Evolutionary conservation across 2,797 vertebrate genomes (phyloP).

Genomic region (Cercopithecus diana): DNA sequence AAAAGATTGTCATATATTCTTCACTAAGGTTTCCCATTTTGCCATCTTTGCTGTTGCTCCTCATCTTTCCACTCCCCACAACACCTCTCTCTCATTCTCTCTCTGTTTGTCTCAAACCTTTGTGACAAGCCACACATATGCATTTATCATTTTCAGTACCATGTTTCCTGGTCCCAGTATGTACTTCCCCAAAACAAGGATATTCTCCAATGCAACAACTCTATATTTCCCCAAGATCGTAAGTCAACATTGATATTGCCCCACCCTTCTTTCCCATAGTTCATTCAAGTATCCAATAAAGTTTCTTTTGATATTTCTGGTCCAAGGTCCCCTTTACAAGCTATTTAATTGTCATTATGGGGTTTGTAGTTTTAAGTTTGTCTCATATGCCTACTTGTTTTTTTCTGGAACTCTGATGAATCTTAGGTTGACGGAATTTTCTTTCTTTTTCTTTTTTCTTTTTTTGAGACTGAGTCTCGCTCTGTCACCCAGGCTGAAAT

Average conservation of each 20-base stretch:
- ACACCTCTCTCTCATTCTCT: rapidly evolving
- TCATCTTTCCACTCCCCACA: neutral
- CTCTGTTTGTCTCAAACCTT: too few relatives aligned
- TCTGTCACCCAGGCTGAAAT: neutral
- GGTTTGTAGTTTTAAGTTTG: neutral
- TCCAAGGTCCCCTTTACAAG: neutral
- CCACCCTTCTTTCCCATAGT: neutral
- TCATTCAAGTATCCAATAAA: neutral
- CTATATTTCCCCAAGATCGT: neutral
- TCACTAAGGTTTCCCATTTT: neutral
- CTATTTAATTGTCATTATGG: neutral
- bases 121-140: neutral
- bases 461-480: neutral
- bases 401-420: neutral
- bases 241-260: neutral
- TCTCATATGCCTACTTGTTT: neutral
- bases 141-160: neutral
- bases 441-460: too few relatives aligned
- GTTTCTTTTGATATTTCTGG: neutral
- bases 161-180: too few relatives aligned
- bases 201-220: neutral
- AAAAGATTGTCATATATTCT: neutral
- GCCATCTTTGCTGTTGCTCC: neutral
- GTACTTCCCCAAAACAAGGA: neutral
- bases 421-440: neutral